Base-by-base conservation (phyloP, 2,888 invertebrate genomes). In the Ommatoiulus sabulosus region DNA sequence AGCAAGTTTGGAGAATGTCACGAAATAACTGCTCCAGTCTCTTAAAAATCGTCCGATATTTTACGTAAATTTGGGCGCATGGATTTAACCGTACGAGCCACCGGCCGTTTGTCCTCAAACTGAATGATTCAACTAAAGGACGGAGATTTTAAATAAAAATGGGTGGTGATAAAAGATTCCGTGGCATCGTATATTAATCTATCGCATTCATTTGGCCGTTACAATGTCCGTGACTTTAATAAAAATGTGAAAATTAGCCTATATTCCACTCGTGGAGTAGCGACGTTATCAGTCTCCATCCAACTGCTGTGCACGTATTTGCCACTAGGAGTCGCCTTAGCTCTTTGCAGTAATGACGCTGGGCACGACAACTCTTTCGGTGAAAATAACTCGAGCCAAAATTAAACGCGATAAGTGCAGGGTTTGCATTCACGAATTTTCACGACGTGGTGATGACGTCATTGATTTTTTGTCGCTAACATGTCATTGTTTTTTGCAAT, bases 371-470 rank as follows among this genome's bases (percentile, higher is more conserved):
- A 72, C 72, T 72, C 72, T 72, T 72, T 72, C 24, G 72, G 72
- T 72, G 72, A 72, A 72, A 72, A 72, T 72, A 72, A 72, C 72
- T 72, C 72, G 20, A 24, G 72, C 72, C 72, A 72, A 72, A 72
- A 72, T 72, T 72, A 72, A 72, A 72, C 72, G 4, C 72, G 72
- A 24, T 72, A 72, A 72, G 72, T 72, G 72, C 72, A 72, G 24
- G 72, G 24, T 20, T 72, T 72, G 72, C 72, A 72, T 20, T 24
- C 72, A n/a, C n/a, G n/a, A n/a, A n/a, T n/a, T n/a, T n/a, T n/a
- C n/a, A 72, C 72, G 72, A 24, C 20, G 72, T 20, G 24, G 24
- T 72, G 24, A n/a, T 63, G 72, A 72, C 72, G 72, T 72, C 72
- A 72, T 72, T 7, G 1, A 24, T 72, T 24, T 72, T 72, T 72